Evolutionary conservation across 2,113 vertebrate species (phyloP).

Genomic region (Xiphorhynchus elegans): DNA sequence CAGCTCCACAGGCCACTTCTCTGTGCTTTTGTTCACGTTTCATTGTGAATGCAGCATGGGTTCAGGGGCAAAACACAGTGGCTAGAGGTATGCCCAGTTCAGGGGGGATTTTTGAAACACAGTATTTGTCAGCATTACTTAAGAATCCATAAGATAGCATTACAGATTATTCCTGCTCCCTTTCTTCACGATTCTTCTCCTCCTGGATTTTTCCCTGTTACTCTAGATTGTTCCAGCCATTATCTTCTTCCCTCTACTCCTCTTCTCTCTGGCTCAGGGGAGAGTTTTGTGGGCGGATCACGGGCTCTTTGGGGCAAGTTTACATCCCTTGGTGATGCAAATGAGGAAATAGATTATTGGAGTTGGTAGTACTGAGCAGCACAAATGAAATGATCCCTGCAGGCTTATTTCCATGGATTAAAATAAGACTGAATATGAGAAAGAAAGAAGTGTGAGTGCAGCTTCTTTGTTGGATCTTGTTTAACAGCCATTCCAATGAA

Average conservation of each 20-base stretch:
- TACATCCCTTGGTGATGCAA: background rate
- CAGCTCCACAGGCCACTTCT: slow-evolving; percentile 46
- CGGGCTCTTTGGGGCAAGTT: slow-evolving; percentile 17
- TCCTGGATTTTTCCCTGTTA: background rate
- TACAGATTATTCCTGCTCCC: background rate
- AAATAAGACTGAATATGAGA: background rate
- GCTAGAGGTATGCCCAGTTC: background rate
- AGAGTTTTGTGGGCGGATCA: slow-evolving; percentile 4
- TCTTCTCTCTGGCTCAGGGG: background rate
- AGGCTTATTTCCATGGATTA: background rate
- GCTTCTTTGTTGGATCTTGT: background rate
- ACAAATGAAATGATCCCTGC: background rate
- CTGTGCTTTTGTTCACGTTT: slow-evolving; percentile 6
- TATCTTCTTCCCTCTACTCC: background rate
- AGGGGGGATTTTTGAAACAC: background rate
- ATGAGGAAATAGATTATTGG: background rate
- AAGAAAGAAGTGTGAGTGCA: background rate
- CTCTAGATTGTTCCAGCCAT: background rate
- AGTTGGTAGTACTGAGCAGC: background rate
- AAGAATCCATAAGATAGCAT: background rate
- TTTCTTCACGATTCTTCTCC: background rate
- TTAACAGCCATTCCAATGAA: background rate
- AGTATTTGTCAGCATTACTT: background rate
- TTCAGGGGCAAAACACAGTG: background rate
- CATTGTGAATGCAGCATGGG: background rate